A percentile compares a stretch with the other conserved stretches of the same genome.
These are phyloP conservation scores for Aporophyla lueneburgensis DNA, from an alignment of 2,888 invertebrate genomes.

Conservation along the genomic window DNA sequence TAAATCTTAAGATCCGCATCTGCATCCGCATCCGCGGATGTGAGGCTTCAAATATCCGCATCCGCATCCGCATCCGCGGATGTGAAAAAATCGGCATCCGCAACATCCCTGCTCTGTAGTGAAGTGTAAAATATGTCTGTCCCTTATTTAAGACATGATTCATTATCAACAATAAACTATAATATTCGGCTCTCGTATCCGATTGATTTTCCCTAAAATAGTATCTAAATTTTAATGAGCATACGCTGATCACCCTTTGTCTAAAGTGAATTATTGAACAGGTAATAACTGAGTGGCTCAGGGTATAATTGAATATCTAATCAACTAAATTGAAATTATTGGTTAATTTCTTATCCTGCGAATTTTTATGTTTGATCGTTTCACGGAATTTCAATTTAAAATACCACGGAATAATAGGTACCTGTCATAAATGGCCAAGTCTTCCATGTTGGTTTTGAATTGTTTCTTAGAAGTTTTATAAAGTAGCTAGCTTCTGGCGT, in stretches of 20 bases:
- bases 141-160: background rate
- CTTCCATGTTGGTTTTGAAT: background rate
- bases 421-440: background rate
- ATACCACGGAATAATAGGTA: background rate
- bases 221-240: conserved; percentile 16
- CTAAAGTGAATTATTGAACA: conserved; percentile 18
- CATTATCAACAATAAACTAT: background rate
- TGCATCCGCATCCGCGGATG: too few relatives aligned
- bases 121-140: too few relatives aligned
- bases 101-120: too few relatives aligned
- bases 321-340: conserved; percentile 5
- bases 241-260: background rate
- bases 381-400: background rate
- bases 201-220: background rate
- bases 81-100: too few relatives aligned
- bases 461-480: background rate
- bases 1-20: too few relatives aligned
- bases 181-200: too few relatives aligned
- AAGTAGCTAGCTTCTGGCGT: background rate
- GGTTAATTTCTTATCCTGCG: background rate
- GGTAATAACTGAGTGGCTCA: background rate
- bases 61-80: too few relatives aligned
- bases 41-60: too few relatives aligned
- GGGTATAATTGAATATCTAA: conserved; percentile 16
- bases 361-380: background rate